phyloP scores from a whole-genome alignment of 2,797 vertebrate species.

The Lophotriccus pileatus region DNA sequence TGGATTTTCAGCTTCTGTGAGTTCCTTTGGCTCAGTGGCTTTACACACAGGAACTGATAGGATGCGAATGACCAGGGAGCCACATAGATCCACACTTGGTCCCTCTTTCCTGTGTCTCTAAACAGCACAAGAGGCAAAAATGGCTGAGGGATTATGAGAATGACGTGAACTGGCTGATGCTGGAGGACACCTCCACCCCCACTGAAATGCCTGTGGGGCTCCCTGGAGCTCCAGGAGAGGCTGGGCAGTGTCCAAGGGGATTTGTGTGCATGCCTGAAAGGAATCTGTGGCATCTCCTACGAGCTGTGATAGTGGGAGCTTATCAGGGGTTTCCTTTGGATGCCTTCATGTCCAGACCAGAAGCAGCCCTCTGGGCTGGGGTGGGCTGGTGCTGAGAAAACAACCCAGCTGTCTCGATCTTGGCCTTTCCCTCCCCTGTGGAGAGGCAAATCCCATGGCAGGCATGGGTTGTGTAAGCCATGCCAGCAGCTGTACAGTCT shows the following conservation, averaged over 20 bases:
- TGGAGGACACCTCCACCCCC: background rate
- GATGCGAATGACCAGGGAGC: background rate
- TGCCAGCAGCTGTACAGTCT: background rate
- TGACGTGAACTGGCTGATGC: background rate
- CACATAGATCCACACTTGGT: background rate
- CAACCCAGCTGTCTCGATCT: fast-evolving
- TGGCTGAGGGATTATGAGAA: fast-evolving
- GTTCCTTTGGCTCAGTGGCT: background rate
- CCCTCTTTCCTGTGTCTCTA: background rate
- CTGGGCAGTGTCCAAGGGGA: background rate
- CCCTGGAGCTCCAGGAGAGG: background rate
- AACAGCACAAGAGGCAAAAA: background rate
- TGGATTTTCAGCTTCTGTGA: background rate
- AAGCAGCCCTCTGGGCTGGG: background rate
- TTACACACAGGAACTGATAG: fast-evolving
- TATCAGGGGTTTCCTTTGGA: background rate
- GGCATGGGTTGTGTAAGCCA: background rate
- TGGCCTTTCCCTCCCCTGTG: background rate
- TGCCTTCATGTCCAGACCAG: background rate
- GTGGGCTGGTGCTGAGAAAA: background rate
- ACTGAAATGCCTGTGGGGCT: background rate
- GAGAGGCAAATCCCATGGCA: background rate
- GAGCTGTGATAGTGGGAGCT: background rate
- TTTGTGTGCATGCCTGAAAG: background rate
- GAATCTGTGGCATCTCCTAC: conserved; percentile 31